A percentile compares a stretch with the other conserved stretches of the same genome.
These are phyloP conservation scores for Melanostigma gelatinosum DNA, from an alignment of 2,113 vertebrate species.

Conservation along the genomic window DNA sequence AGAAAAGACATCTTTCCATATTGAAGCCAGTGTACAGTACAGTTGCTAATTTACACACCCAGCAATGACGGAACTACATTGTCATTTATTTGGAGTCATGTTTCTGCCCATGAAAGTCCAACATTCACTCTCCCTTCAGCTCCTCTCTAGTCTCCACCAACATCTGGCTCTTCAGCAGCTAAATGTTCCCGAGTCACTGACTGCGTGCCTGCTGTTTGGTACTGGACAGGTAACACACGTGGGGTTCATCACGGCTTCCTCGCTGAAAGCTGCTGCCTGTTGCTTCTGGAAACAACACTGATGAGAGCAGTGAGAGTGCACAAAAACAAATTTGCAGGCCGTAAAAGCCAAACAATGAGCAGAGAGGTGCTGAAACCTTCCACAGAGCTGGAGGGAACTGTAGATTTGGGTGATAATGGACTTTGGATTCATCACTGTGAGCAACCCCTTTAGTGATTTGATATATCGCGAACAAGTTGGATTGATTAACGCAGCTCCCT, in stretches of 20 bases:
- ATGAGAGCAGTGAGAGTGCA: neutral
- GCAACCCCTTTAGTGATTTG: neutral
- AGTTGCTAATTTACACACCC: neutral
- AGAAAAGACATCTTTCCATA: neutral
- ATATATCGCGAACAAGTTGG: neutral
- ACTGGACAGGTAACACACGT: too few relatives aligned
- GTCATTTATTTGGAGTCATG: neutral
- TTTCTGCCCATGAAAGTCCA: neutral
- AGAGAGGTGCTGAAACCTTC: neutral
- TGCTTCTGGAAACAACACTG: neutral
- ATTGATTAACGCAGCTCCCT: neutral
- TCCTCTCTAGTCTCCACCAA: neutral
- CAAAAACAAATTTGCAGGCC: neutral
- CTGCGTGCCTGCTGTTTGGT: neutral
- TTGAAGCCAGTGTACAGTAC: neutral
- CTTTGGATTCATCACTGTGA: neutral
- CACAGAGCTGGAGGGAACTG: neutral
- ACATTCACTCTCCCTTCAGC: neutral
- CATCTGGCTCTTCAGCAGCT: neutral
- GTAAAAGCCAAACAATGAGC: neutral
- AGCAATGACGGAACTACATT: neutral
- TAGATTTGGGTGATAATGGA: neutral
- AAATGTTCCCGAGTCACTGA: neutral
- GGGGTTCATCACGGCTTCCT: neutral
- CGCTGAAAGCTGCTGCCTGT: too few relatives aligned